Base-by-base conservation (phyloP, 2,888 invertebrate genomes). In the Bombylius major region DNA sequence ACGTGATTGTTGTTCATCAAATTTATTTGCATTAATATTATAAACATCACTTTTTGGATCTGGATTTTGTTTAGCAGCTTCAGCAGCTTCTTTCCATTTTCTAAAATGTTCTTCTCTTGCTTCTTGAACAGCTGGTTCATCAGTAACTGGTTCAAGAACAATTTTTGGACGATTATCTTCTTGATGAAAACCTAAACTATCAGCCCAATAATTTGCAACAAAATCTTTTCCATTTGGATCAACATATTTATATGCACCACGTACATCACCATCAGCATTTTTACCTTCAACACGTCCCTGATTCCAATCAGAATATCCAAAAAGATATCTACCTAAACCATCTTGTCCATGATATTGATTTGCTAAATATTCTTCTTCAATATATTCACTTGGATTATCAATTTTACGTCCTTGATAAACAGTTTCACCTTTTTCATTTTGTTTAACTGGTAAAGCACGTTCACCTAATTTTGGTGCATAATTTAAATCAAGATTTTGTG, bases 111-210 rank as follows among this genome's bases (percentile, higher is more conserved):
- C 83, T 52, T 82, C 78, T 60, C 85, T 81, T 42, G 86, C 87
- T 14, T 79, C 82, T 57, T 78, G 77, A 5, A 88, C 86, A 59
- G 82, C 87, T 0, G 83, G 83, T 0, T 83, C 82, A 67, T 87
- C 87, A 60, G 82, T 79, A 12, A 80, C 79, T 1, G 81, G 83
- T 66, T 78, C 73, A 54, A 83, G 79, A 52, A 77, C 76, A 52
- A 80, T 77, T 64, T 81, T 80, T 13, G 84, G 83, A 4, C 84
- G 73, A 68, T 87, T 86, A 66, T 87, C 87, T 58, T 83, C 81
- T 60, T 87, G 86, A 72, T 87, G 87, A 77, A 87, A 87, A n/a
- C 87, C 88, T 61, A 79, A 77, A 61, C 81, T 79, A 67, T 86
- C 85, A 57, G 86, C 85, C 80, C 84, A 86, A 70, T 87, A 87